Evolutionary conservation across 1,140 invertebrate genomes (phyloP).

Genomic region (Dryas iulia): DNA sequence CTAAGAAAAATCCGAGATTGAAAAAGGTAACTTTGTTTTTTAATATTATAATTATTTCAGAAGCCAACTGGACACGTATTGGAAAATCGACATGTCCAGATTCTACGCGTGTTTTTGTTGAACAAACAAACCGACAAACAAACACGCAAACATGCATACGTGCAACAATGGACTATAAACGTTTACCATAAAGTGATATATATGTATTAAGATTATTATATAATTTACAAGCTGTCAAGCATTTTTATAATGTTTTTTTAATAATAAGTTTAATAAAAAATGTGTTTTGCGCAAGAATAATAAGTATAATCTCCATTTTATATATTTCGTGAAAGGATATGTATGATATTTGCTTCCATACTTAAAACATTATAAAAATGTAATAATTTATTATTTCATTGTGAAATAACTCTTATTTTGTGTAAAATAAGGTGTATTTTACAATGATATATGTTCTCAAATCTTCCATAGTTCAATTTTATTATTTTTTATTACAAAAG

Average conservation of each 20-base stretch:
- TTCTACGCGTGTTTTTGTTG: conserved; percentile 72
- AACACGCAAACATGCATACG: conserved; percentile 1
- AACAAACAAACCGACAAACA: conserved; percentile 25
- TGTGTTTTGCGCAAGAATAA: background rate
- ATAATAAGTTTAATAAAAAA: too few species aligned
- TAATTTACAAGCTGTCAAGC: background rate
- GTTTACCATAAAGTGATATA: conserved; percentile 22
- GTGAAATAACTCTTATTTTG: conserved; percentile 6
- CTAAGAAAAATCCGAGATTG: too few species aligned
- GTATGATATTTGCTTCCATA: background rate
- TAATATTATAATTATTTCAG: conserved; percentile 33
- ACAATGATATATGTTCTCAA: conserved; percentile 6
- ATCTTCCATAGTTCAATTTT: conserved; percentile 12
- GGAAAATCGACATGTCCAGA: conserved; percentile 62
- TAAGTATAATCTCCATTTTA: too few species aligned
- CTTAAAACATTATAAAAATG: background rate
- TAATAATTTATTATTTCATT: background rate
- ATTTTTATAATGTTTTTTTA: conserved; percentile 25
- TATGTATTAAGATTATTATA: conserved; percentile 7
- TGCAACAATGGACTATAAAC: conserved; percentile 4
- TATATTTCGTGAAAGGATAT: too few species aligned
- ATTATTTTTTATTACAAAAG: background rate
- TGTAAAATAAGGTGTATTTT: conserved; percentile 24
- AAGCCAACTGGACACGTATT: conserved; percentile 50
- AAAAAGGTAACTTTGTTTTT: too few species aligned